These are phyloP conservation scores for Lophura nycthemera DNA, from an alignment of 2,113 vertebrate genomes.

Conservation along the genomic window DNA sequence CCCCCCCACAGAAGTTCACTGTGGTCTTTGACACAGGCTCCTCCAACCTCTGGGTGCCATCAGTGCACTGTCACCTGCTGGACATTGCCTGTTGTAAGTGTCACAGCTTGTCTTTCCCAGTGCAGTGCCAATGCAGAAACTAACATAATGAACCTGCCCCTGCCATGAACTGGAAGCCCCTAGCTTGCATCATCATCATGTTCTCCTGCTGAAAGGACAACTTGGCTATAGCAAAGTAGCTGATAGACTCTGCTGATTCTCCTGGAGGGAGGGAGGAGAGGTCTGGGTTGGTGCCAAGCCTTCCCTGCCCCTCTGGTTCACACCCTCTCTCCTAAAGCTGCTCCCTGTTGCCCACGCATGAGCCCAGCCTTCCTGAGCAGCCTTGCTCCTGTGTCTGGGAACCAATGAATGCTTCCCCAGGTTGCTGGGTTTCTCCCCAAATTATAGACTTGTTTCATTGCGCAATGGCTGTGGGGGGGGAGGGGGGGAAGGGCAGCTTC, in stretches of 20 bases:
- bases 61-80: conserved; percentile 83
- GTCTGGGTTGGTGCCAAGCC: background rate
- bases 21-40: conserved; percentile 98
- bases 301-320: background rate
- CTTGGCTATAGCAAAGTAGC: background rate
- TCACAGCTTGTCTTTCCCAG: background rate
- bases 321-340: background rate
- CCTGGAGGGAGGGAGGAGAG: background rate
- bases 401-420: background rate
- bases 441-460: conserved; percentile 39
- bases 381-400: background rate
- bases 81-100: conserved; percentile 94
- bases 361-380: background rate
- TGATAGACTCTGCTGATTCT: background rate
- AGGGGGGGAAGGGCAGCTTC: background rate
- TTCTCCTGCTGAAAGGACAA: background rate
- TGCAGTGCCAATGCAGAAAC: background rate
- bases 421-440: conserved; percentile 22
- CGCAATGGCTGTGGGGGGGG: background rate
- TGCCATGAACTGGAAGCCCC: background rate
- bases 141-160: background rate
- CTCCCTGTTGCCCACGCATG: background rate
- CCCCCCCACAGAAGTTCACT: conserved; percentile 88
- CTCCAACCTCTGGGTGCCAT: conserved; percentile 97
- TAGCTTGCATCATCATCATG: background rate